Conservation (phyloP, 2,888 invertebrate species). For the Hirtodrosophila cameraria region DNA sequence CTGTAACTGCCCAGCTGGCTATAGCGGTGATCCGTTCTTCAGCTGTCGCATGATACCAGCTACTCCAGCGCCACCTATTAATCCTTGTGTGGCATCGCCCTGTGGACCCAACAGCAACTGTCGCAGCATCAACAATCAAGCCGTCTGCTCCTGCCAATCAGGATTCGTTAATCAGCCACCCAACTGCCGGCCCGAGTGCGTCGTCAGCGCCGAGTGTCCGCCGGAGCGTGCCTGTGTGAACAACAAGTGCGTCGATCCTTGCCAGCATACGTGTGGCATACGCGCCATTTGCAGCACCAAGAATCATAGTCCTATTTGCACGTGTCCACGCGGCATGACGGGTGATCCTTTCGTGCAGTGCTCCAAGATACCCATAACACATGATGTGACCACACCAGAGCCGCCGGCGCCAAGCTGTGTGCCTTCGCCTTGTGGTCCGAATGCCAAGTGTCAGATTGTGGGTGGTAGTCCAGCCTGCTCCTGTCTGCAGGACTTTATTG, state of each 20-base stretch:
- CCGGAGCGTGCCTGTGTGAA: slow-evolving; percentile 92
- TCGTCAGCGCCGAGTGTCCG: slow-evolving; percentile 94
- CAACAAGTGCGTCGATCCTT: slow-evolving; percentile 94
- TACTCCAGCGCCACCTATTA: slow-evolving; percentile 84
- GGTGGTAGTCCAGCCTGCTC: slow-evolving; percentile 91
- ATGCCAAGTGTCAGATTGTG: slow-evolving; percentile 91
- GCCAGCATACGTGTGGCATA: slow-evolving; percentile 94
- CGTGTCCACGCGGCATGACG: slow-evolving; percentile 92
- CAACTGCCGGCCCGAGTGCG: slow-evolving; percentile 92
- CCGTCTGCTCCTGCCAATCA: slow-evolving; percentile 93
- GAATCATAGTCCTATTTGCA: slow-evolving; percentile 94
- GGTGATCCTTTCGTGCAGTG: slow-evolving; percentile 95
- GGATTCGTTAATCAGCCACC: slow-evolving; percentile 92
- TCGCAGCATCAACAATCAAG: slow-evolving; percentile 90
- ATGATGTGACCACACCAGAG: slow-evolving; percentile 67
- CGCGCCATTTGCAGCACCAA: slow-evolving; percentile 92
- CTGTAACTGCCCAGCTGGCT: slow-evolving; percentile 90
- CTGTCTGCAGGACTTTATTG: slow-evolving; percentile 90
- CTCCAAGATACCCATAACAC: slow-evolving; percentile 84
- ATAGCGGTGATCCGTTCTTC: slow-evolving; percentile 93
- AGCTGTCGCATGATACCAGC: slow-evolving; percentile 87
- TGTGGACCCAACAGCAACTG: slow-evolving; percentile 96
- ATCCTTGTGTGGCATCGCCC: slow-evolving; percentile 93
- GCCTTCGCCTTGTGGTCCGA: slow-evolving; percentile 93
- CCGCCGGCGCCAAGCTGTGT: slow-evolving; percentile 89